Evolutionary conservation across 2,113 vertebrate species (phyloP), one percentile per base, ranked within the genome.

Genomic region (Nesoenas mayeri): DNA sequence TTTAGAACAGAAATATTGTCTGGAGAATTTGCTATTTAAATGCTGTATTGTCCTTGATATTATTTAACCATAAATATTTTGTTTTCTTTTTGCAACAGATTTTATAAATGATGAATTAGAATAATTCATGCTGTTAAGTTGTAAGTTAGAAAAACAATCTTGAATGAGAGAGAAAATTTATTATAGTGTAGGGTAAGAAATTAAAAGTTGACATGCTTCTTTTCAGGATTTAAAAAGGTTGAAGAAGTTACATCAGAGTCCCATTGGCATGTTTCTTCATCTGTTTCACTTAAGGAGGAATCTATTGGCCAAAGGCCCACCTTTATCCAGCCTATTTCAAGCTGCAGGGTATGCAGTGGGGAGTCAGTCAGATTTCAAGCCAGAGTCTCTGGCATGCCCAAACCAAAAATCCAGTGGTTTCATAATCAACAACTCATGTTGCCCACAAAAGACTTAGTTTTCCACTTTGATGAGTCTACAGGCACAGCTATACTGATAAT

Each of bases 341-440:
- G 98, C 98, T 98, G 98, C 97, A 97, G 97, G 26, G 98, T 99
- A 91, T 94, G 88, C 85, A 98, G 98, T 31, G 98, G 99, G 90
- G 99, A 98, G 97, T 99, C 99, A 97, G 99, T 98, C 79, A 99
- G 98, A 97, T 99, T 99, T 96, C 98, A 99, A 82, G 98, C 99
- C 15, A 97, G 98, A 96, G 97, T 99, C 40, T 98, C 97, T 88
- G 98, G 98, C 95, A 96, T 97, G 88, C 99, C 98, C 31, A 98
- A 98, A 95, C 98, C 99, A 95, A 98, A 99, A 97, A 98, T 99
- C 77, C 98, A 98, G 91, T 99, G 99, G 99, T 99, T 99, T 98
- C 99, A 99, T 96, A 98, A 99, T 89, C 98, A 98, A 84, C 98
- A 98, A 53, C 98, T 97, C 66, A 97, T 99, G 77, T 97, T 97